A percentile compares a stretch with the other conserved stretches of the same genome.
These are phyloP conservation scores for Lasioglossum zephyrum DNA, from an alignment of 2,888 invertebrate species.

Conservation along the genomic window DNA sequence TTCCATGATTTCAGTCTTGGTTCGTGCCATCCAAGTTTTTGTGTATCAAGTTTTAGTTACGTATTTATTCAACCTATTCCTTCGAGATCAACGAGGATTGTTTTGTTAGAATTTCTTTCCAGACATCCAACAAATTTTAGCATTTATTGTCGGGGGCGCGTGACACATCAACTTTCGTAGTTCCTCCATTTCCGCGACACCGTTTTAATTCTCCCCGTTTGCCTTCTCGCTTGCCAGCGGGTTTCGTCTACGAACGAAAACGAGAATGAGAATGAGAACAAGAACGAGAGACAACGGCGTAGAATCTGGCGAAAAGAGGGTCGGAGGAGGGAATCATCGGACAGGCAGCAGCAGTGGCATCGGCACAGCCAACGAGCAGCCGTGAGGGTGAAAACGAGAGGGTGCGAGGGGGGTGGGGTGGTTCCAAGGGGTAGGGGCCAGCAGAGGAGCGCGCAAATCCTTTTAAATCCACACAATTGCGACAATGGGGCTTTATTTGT, in stretches of 20 bases:
- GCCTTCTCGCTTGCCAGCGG: not conserved
- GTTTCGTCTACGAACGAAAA: conserved; percentile 20
- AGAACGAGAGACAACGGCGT: conserved; percentile 26
- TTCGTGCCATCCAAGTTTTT: not conserved
- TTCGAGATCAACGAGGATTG: not conserved
- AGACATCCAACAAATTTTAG: not conserved
- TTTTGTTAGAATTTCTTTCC: not conserved
- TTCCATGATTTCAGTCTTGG: not conserved
- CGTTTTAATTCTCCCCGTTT: conserved; percentile 22
- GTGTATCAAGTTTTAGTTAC: not conserved
- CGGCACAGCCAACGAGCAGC: conserved; percentile 48
- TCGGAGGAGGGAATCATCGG: conserved; percentile 54
- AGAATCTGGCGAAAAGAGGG: conserved; percentile 42
- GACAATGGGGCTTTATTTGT: conserved; percentile 85
- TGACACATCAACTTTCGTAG: not conserved
- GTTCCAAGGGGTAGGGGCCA: conserved; percentile 48
- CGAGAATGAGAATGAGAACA: not conserved
- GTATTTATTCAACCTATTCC: not conserved
- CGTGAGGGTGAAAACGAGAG: conserved; percentile 38
- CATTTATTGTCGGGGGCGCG: not conserved
- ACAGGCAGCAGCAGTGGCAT: conserved; percentile 57
- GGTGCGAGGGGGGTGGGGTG: conserved; percentile 1
- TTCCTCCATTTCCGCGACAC: conserved; percentile 17
- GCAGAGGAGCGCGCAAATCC: conserved; percentile 81
- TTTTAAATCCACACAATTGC: conserved; percentile 85